Evolutionary conservation across 2,113 vertebrate species (phyloP), one percentile per base, ranked within the genome.

Genomic region (Upupa epops): DNA sequence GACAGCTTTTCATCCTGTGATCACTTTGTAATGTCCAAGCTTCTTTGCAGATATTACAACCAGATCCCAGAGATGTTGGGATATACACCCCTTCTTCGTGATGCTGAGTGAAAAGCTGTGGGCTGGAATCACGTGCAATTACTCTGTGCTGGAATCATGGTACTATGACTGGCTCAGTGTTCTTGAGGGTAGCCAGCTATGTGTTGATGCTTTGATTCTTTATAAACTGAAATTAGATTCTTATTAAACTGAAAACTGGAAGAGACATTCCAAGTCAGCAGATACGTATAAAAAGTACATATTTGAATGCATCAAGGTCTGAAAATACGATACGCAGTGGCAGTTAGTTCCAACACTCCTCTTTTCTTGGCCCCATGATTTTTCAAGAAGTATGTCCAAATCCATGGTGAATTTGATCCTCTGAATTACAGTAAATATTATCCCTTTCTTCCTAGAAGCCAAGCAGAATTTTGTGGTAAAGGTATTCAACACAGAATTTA

Each of bases 61-160:
- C 15, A 42, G 1, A 52, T 63, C 3, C 17, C 17, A 51, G 31
- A 46, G 19, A 3, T 59, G 51, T 3, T 77, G 42, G 20, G 28
- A 11, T 40, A 16, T 8, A 17, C 8, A 65, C 22, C 3, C 11
- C 18, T 66, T 31, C 36, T 55, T 17, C 31, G 5, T 8, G 10
- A 22, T 20, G 8, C 0, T 36, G 37, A 54, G 8, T 0, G 0
- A 58, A 49, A 79, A 70, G 1, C 1, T 40, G 6, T 11, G 22
- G 31, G n/a, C 7, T 74, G 56, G 31, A 66, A 26, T 28, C 13
- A 3, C 2, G 40, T 10, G 8, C 17, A 28, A 12, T 42, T 2
- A 0, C 1, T 3, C 8, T 60, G 6, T 24, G 15, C 13, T 61
- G 51, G 34, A 52, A 16, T 45, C 49, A 15, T 13, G 24, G 8